Evolutionary conservation across 2,113 vertebrate species (phyloP), one percentile per base, ranked within the genome.

Genomic region (Rhadina sibilatrix): DNA sequence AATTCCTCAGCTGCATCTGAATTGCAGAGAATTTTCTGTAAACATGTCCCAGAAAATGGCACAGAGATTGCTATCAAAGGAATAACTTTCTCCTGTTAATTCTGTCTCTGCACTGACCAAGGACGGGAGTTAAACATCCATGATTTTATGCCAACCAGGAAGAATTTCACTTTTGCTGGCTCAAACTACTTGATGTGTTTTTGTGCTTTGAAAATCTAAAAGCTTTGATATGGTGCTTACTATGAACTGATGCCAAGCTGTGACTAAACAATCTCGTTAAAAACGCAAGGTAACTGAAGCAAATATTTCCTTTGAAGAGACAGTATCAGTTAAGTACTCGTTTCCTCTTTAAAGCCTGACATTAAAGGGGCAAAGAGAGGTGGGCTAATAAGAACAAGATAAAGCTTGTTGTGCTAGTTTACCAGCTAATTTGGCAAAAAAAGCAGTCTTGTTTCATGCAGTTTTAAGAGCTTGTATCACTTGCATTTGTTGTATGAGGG

Each of bases 231-330:
- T 63, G 74, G 76, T 82, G 65, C 78, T 84, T 79, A 46, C 74
- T 91, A 74, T 94, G 93, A 96, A 93, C 79, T 77, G 82, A 79
- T 89, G 96, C 96, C 97, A 95, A 84, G 54, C 70, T 89, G 60
- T 93, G 82, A 95, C 94, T 92, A 92, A 96, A 95, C 84, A 83
- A 57, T 86, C 95, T 91, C 83, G 89, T 96, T 96, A 96, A 96
- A 96, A 96, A 82, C 8, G 15, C 88, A 91, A 93, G 89, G 96
- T 94, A 96, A 92, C 91, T 74, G 96, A 95, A 95, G 94, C 94
- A 96, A 94, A 83, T 94, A 94, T 84, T 97, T 90, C 96, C 93
- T 97, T 96, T 96, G 96, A 97, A 96, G 93, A 95, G 83, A 87
- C 90, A 87, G 80, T 89, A 95, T 95, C 94, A 92, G 94, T 77